phyloP scores from a whole-genome alignment of 2,797 vertebrate genomes.

The Saxicola maurus region DNA sequence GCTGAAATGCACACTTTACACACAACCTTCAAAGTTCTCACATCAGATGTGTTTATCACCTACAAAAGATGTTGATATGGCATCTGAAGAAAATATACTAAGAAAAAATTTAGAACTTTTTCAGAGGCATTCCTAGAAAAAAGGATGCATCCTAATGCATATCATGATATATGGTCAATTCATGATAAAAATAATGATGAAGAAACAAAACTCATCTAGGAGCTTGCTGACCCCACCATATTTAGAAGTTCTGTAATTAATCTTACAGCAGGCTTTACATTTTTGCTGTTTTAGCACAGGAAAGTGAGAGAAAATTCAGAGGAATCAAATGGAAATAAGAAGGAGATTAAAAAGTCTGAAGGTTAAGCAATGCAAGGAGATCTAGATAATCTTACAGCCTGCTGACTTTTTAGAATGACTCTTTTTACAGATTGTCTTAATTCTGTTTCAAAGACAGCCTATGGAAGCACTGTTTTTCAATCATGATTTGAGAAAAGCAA shows the following conservation, averaged over 20 bases:
- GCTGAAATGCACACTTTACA: neutral
- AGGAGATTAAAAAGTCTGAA: neutral
- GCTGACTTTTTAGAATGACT: neutral
- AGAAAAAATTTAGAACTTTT: neutral
- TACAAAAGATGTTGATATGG: neutral
- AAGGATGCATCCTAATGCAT: neutral
- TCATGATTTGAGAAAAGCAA: neutral
- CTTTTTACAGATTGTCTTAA: neutral
- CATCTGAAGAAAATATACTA: neutral
- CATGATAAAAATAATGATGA: conserved; percentile 1
- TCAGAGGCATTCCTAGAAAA: neutral
- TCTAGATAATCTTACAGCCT: neutral
- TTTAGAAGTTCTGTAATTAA: conserved; percentile 28
- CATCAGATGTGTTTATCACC: neutral
- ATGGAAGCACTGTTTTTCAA: neutral
- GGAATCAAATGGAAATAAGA: neutral
- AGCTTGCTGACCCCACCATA: neutral
- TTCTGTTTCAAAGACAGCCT: neutral
- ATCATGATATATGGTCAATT: neutral
- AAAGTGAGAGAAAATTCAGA: neutral
- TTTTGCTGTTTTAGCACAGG: neutral
- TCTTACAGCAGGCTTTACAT: neutral
- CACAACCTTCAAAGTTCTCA: neutral
- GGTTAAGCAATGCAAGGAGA: conserved; percentile 4
- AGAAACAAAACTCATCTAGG: neutral